Evolutionary conservation across 2,113 vertebrate species (phyloP).

Genomic region (Erythrolamprus reginae): DNA sequence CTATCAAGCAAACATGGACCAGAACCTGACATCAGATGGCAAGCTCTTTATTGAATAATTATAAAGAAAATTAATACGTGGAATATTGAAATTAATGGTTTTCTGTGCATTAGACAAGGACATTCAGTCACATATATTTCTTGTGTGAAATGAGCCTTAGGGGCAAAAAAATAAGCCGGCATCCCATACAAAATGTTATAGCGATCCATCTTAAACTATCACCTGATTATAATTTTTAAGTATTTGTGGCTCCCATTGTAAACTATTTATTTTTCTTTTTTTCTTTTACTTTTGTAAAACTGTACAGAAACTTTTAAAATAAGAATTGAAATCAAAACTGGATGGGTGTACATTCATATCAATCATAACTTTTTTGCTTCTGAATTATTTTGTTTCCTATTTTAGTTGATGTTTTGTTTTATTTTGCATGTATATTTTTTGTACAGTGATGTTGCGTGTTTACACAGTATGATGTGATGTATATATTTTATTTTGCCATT

Average conservation of each 20-base stretch:
- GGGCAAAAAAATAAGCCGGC: slow-evolving; percentile 45
- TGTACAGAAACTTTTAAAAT: slow-evolving; percentile 86
- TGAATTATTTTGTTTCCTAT: slow-evolving; percentile 77
- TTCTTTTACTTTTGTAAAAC: slow-evolving; percentile 80
- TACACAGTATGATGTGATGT: slow-evolving; percentile 90
- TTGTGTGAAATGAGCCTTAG: slow-evolving; percentile 53
- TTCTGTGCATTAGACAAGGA: slow-evolving; percentile 54
- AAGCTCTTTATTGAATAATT: slow-evolving; percentile 48
- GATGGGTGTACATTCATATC: slow-evolving; percentile 82
- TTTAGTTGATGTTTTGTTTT: slow-evolving; percentile 82
- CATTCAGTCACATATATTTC: slow-evolving; percentile 62
- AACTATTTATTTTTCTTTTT: slow-evolving; percentile 74
- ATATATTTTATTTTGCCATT: slow-evolving; percentile 95
- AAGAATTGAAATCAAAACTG: slow-evolving; percentile 73
- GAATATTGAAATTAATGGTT: slow-evolving; percentile 48
- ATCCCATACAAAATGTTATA: slow-evolving; percentile 48
- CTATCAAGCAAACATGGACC: slow-evolving; percentile 32
- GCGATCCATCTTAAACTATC: slow-evolving; percentile 63
- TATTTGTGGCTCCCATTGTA: slow-evolving; percentile 69
- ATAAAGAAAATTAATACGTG: slow-evolving; percentile 30
- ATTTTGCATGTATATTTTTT: slow-evolving; percentile 98
- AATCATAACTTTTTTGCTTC: slow-evolving; percentile 74
- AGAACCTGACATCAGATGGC: slow-evolving; percentile 26
- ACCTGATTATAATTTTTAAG: slow-evolving; percentile 53
- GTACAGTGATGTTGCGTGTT: slow-evolving; percentile 90